phyloP scores from a whole-genome alignment of 2,113 vertebrate species.

The Syngnathoides biaculeatus region DNA sequence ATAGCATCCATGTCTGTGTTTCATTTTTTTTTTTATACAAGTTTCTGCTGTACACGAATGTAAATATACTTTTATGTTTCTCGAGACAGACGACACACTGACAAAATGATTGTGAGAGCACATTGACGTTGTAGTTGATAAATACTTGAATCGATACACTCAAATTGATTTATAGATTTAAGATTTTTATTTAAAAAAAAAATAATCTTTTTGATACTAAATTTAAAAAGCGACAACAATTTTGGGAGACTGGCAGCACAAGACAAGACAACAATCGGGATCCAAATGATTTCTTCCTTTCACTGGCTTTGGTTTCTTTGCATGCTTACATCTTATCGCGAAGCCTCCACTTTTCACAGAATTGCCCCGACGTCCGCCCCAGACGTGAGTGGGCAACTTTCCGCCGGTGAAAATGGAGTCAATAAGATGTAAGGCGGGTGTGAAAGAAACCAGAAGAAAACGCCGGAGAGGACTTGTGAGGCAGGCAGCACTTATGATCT shows the following conservation, averaged over 20 bases:
- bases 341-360: slow-evolving; percentile 59
- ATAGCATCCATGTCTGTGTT: too few relatives aligned
- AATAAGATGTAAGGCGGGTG: slow-evolving; percentile 60
- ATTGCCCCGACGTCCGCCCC: slow-evolving; percentile 22
- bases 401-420: slow-evolving; percentile 59
- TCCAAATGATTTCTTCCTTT: slow-evolving; percentile 51
- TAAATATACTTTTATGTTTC: too few relatives aligned
- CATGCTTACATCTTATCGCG: slow-evolving; percentile 54
- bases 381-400: slow-evolving; percentile 34
- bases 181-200: neutral
- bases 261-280: slow-evolving; percentile 35
- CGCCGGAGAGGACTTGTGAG: slow-evolving; percentile 48
- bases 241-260: slow-evolving; percentile 53
- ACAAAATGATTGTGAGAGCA: too few relatives aligned
- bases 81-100: too few relatives aligned
- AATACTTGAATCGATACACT: too few relatives aligned
- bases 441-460: slow-evolving; percentile 57
- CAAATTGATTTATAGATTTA: neutral
- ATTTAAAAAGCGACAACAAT: neutral
- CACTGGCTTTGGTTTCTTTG: slow-evolving; percentile 52
- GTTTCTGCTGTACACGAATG: too few relatives aligned
- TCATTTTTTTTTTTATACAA: too few relatives aligned
- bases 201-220: too few relatives aligned
- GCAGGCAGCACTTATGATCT: slow-evolving; percentile 33
- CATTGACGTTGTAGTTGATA: too few relatives aligned